Evolutionary conservation across 2,888 invertebrate species (phyloP).

Genomic region (Drosophila birchii): DNA sequence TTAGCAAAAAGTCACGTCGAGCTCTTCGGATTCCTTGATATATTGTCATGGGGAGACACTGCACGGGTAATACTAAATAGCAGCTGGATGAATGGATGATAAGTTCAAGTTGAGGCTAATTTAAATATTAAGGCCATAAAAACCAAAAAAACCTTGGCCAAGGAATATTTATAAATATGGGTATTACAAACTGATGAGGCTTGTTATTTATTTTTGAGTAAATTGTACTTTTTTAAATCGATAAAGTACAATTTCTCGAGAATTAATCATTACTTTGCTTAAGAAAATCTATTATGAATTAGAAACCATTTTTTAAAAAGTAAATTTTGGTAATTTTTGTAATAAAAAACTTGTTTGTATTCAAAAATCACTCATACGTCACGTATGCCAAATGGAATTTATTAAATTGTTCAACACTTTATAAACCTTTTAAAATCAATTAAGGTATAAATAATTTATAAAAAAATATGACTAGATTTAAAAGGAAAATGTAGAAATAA

Average conservation of each 20-base stretch:
- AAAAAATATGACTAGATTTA: background rate
- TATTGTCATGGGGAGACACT: conserved; percentile 1
- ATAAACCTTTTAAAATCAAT: background rate
- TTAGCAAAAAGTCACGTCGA: conserved; percentile 11
- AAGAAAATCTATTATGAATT: background rate
- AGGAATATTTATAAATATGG: too few species aligned
- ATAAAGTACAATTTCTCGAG: background rate
- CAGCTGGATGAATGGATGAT: conserved; percentile 13
- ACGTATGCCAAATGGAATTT: background rate
- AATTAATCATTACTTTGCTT: background rate
- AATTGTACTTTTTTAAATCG: too few species aligned
- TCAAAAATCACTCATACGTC: background rate
- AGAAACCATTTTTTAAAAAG: background rate
- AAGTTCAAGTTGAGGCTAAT: background rate
- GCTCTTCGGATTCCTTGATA: conserved; percentile 2
- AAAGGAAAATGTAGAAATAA: too few species aligned
- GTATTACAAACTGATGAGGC: too few species aligned
- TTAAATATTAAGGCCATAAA: background rate
- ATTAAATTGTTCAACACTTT: background rate
- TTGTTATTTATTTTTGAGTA: too few species aligned
- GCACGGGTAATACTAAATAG: background rate
- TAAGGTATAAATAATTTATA: too few species aligned
- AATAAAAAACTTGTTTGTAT: background rate
- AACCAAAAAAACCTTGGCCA: too few species aligned
- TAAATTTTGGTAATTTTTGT: background rate